Conservation (phyloP, 37 sponge, comb jelly and placozoan species). For the Geodia barretti region DNA sequence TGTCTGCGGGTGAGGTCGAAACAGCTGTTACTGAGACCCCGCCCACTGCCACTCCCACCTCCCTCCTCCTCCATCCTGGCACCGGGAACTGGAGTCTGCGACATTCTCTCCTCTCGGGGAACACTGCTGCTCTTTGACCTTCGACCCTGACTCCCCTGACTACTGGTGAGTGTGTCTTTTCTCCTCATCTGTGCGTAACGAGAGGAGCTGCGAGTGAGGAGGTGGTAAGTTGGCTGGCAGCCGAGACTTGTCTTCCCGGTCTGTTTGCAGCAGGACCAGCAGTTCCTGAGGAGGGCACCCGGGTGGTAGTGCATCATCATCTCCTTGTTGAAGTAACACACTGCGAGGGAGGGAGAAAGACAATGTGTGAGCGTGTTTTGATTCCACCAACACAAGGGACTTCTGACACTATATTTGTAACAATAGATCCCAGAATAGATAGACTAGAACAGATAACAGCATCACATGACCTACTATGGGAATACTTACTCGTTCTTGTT, state of each 20-base stretch:
- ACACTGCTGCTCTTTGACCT: slow-evolving; percentile 14
- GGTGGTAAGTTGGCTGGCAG: slow-evolving; percentile 76
- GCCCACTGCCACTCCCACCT: background rate
- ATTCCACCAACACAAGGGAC: too few species aligned
- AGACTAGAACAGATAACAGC: too few species aligned
- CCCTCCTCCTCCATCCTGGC: background rate
- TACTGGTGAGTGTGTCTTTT: slow-evolving; percentile 45
- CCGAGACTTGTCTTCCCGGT: slow-evolving; percentile 49
- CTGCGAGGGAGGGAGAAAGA: slow-evolving; percentile 3
- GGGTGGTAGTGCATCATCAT: slow-evolving; percentile 85
- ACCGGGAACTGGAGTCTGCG: background rate
- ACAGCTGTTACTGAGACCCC: slow-evolving; percentile 56
- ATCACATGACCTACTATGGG: too few species aligned
- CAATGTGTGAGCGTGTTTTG: too few species aligned
- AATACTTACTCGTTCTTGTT: too few species aligned
- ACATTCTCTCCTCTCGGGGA: background rate
- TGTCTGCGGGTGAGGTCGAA: slow-evolving; percentile 19
- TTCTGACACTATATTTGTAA: too few species aligned
- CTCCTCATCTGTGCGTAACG: slow-evolving; percentile 75
- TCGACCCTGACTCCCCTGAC: background rate
- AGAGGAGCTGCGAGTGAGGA: slow-evolving; percentile 70
- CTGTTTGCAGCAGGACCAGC: slow-evolving; percentile 70
- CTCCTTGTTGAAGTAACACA: slow-evolving; percentile 70
- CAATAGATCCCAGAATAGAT: too few species aligned
- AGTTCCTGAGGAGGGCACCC: slow-evolving; percentile 41